Evolutionary conservation across 2,888 invertebrate species (phyloP).

Genomic region (Drosophila siamana): DNA sequence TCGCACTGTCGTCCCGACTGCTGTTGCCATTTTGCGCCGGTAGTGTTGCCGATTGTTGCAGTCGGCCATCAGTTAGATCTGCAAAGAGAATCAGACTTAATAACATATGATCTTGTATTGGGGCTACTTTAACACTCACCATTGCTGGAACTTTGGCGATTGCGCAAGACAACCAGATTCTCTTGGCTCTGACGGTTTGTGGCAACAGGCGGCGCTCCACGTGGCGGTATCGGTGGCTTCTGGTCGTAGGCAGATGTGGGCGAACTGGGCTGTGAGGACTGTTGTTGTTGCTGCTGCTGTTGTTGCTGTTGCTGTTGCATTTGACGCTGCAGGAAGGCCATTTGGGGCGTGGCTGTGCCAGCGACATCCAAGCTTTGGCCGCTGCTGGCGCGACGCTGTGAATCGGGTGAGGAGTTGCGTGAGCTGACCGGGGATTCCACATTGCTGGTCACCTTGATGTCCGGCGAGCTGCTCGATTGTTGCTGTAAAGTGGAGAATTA

Average conservation of each 20-base stretch:
- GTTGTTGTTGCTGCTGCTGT: conserved; percentile 57
- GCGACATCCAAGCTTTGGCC: conserved; percentile 81
- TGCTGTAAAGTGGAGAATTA: no score
- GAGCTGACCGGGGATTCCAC: conserved; percentile 87
- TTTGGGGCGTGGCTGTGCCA: conserved; percentile 86
- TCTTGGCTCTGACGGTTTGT: conserved; percentile 86
- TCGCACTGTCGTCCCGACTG: conserved; percentile 78
- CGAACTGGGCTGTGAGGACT: conserved; percentile 71
- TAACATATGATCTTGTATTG: background rate
- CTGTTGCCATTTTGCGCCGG: conserved; percentile 83
- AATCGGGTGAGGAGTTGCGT: conserved; percentile 87
- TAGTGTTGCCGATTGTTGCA: conserved; percentile 75
- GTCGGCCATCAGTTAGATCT: conserved; percentile 80
- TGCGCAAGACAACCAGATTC: conserved; percentile 82
- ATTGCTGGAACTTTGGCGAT: conserved; percentile 80
- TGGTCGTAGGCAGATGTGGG: conserved; percentile 84
- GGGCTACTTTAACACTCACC: conserved; percentile 62
- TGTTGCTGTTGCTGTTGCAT: conserved; percentile 85
- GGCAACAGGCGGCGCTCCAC: conserved; percentile 87
- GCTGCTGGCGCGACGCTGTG: conserved; percentile 84
- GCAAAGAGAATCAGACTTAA: background rate
- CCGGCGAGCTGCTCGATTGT: conserved; percentile 85
- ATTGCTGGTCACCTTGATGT: conserved; percentile 83
- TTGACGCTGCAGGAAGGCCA: conserved; percentile 86
- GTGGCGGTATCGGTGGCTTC: conserved; percentile 87